phyloP scores from a whole-genome alignment of 2,888 invertebrate species.

The Phortica magna region DNA sequence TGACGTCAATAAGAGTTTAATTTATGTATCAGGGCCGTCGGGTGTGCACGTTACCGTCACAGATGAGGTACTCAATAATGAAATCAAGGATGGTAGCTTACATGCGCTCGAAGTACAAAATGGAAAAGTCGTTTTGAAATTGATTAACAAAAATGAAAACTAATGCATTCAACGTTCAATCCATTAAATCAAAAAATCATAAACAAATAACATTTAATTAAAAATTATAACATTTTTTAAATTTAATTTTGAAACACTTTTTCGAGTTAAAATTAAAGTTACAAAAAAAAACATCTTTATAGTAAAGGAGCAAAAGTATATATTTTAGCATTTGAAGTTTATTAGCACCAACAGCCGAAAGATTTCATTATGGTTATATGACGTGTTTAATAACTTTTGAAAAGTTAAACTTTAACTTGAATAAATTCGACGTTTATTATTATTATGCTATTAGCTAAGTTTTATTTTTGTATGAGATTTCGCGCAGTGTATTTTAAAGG shows the following conservation, averaged over 20 bases:
- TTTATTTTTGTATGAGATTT: conserved; percentile 63
- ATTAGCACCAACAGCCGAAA: conserved; percentile 1
- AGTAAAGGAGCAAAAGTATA: conserved; percentile 49
- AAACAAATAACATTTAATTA: neutral
- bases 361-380: neutral
- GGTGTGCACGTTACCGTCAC: conserved; percentile 90
- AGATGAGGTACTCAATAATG: conserved; percentile 90
- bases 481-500: conserved; percentile 62
- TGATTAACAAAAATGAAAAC: conserved; percentile 66
- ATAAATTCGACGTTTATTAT: too few relatives aligned
- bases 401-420: too few relatives aligned
- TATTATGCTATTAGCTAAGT: conserved; percentile 53
- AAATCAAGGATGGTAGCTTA: conserved; percentile 87
- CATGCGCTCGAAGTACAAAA: conserved; percentile 82
- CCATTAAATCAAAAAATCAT: neutral
- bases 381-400: too few relatives aligned
- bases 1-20: conserved; percentile 80
- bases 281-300: neutral
- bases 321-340: conserved; percentile 62
- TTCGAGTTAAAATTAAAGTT: neutral
- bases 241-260: neutral
- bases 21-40: conserved; percentile 89
- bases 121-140: conserved; percentile 79
- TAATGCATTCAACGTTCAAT: neutral
- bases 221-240: neutral